phyloP scores from a whole-genome alignment of 2,888 invertebrate genomes.

The Dryococelus australis region DNA sequence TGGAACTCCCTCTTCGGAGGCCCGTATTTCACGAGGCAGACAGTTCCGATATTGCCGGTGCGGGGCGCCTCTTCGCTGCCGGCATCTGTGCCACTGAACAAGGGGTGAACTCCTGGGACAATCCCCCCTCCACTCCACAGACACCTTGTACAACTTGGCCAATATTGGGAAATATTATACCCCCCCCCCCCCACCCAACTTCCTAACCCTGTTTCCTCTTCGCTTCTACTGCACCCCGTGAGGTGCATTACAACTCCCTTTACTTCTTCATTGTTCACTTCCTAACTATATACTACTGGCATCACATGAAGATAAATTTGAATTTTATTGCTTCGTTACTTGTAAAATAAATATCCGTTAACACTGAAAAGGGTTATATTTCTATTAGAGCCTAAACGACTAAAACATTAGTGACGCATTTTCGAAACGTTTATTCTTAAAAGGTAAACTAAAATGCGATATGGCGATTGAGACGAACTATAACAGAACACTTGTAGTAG shows the following conservation, averaged over 20 bases:
- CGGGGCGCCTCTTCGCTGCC: neutral
- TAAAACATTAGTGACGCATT: too few species aligned
- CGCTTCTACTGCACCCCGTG: neutral
- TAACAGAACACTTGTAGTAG: too few species aligned
- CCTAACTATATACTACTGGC: too few species aligned
- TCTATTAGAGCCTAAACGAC: too few species aligned
- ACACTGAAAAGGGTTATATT: too few species aligned
- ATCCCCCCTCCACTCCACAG: neutral
- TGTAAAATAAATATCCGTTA: too few species aligned
- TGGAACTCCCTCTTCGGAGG: neutral
- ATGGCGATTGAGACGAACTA: too few species aligned
- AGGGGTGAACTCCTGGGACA: neutral
- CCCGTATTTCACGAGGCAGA: constrained; percentile 17
- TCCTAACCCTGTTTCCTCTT: neutral
- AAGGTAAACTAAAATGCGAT: too few species aligned
- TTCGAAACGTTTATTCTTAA: too few species aligned
- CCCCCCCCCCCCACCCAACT: neutral
- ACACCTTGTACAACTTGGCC: constrained; percentile 3
- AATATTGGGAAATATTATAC: constrained; percentile 11
- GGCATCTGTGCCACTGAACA: neutral
- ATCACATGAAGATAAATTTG: too few species aligned
- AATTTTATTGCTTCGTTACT: too few species aligned
- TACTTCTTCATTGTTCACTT: too few species aligned
- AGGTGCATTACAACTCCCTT: neutral
- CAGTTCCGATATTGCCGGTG: constrained; percentile 11